Percentiles rank a stretch among this genome's conserved stretches.
Conservation (phyloP, 2,113 vertebrate genomes). For the Cavia aperea region DNA sequence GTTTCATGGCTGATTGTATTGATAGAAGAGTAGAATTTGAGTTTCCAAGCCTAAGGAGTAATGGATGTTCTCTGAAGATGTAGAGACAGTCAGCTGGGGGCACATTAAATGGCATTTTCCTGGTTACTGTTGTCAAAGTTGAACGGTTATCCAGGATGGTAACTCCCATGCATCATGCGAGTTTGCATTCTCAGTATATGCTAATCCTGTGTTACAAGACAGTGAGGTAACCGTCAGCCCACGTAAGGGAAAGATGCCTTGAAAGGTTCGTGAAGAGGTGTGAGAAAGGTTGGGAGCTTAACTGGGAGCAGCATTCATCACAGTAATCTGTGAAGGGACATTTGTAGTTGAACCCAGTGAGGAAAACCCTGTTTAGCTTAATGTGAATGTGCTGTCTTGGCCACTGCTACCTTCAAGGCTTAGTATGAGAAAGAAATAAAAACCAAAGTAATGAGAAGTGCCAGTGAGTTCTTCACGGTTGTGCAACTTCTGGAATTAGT, state of each 20-base stretch:
- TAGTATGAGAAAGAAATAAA: neutral
- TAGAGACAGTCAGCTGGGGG: accelerated
- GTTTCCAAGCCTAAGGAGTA: neutral
- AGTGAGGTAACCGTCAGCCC: neutral
- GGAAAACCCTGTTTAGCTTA: neutral
- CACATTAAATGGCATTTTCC: neutral
- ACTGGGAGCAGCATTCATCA: neutral
- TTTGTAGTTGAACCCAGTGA: neutral
- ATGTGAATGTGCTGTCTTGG: neutral
- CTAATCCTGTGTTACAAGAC: neutral
- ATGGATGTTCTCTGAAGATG: neutral
- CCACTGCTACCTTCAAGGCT: neutral
- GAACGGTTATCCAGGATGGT: neutral
- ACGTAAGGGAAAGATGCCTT: neutral
- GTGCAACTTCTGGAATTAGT: neutral
- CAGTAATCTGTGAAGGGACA: neutral
- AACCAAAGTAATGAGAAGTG: neutral
- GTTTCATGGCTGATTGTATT: neutral
- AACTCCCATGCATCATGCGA: neutral
- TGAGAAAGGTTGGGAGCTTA: neutral
- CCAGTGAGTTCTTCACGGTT: neutral
- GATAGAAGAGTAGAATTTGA: neutral
- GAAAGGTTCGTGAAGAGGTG: neutral
- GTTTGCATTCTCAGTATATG: neutral
- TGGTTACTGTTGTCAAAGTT: neutral